Percentiles rank a stretch among this genome's conserved stretches.
These are phyloP conservation scores for Chelon auratus DNA, from an alignment of 2,797 vertebrate genomes.

Conservation along the genomic window DNA sequence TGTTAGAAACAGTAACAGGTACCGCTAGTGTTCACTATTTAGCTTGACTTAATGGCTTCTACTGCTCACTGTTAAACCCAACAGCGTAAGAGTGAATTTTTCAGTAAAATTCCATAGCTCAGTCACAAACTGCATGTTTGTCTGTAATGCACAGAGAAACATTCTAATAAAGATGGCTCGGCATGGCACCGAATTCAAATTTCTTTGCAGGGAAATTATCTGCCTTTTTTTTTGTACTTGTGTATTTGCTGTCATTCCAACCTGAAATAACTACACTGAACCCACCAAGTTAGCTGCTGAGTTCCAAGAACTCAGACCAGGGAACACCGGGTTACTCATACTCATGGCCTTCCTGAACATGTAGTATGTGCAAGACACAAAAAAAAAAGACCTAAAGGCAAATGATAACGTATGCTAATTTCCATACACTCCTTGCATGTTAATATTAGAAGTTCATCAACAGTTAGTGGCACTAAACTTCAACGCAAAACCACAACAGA, in stretches of 20 bases:
- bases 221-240: neutral
- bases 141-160: neutral
- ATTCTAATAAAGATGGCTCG: neutral
- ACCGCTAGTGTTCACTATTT: neutral
- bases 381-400: neutral
- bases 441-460: neutral
- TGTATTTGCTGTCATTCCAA: neutral
- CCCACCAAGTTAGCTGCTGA: neutral
- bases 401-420: neutral
- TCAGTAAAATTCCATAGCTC: no score
- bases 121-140: no score
- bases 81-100: no score
- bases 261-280: neutral
- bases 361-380: neutral
- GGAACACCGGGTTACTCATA: neutral
- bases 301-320: neutral
- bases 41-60: conserved; percentile 10
- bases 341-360: neutral
- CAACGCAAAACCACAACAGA: neutral
- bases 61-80: neutral
- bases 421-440: neutral
- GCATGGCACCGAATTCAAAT: neutral
- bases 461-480: neutral
- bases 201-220: neutral
- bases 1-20: neutral